Evolutionary conservation across 2,113 vertebrate species (phyloP).

Genomic region (Prunella himalayana): DNA sequence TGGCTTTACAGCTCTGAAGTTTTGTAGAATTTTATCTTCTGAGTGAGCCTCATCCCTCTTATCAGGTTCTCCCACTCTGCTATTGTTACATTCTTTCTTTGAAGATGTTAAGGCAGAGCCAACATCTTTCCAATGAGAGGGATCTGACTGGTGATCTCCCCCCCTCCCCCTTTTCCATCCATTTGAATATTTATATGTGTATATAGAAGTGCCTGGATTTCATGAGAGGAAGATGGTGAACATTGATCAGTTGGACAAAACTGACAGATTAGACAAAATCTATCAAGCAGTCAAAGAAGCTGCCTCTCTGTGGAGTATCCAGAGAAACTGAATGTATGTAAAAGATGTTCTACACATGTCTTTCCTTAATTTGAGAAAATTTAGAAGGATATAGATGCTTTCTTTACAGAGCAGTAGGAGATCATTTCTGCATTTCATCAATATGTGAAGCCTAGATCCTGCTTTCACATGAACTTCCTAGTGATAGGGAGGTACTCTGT

Average conservation of each 20-base stretch:
- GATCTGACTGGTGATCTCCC: neutral
- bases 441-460: neutral
- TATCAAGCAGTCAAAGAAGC: neutral
- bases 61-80: constrained; percentile 52
- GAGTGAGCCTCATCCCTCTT: constrained; percentile 7
- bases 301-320: neutral
- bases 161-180: neutral
- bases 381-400: neutral
- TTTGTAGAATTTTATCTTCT: constrained; percentile 65
- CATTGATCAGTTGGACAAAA: neutral
- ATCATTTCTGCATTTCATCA: neutral
- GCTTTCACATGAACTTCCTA: neutral
- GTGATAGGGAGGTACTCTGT: neutral
- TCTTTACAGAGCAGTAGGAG: neutral
- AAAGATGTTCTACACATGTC: neutral
- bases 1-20: constrained; percentile 56
- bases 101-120: constrained; percentile 53
- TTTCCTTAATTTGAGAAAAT: neutral
- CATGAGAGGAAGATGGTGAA: neutral
- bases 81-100: constrained; percentile 57
- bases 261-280: neutral
- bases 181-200: neutral
- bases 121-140: neutral
- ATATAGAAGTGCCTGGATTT: neutral
- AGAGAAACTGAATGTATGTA: neutral